A percentile compares a stretch with the other conserved stretches of the same genome.
These are phyloP conservation scores for Palythoa heliodiscus DNA, from an alignment of 92 coral and sea anemone genomes.

Conservation along the genomic window DNA sequence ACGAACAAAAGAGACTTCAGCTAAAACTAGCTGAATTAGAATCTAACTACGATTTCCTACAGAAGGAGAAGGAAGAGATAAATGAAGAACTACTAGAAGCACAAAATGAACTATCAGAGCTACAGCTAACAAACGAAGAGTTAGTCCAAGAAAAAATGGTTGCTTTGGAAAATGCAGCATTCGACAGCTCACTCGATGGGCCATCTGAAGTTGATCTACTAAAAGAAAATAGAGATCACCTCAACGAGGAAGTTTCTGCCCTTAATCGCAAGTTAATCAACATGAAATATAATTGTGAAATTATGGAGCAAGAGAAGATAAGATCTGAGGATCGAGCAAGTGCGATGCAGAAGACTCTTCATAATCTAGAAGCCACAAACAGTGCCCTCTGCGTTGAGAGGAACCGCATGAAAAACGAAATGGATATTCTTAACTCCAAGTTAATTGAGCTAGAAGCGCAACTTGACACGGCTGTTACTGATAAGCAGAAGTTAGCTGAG, in stretches of 20 bases:
- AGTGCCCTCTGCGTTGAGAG: conserved; percentile 70
- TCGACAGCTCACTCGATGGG: conserved; percentile 55
- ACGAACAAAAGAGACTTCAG: conserved; percentile 72
- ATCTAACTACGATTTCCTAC: conserved; percentile 64
- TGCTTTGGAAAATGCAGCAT: conserved; percentile 60
- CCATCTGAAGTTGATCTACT: conserved; percentile 67
- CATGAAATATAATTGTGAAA: conserved; percentile 74
- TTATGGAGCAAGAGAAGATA: conserved; percentile 74
- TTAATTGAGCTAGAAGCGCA: conserved; percentile 82
- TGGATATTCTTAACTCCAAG: conserved; percentile 71
- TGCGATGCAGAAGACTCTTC: conserved; percentile 66
- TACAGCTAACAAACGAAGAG: conserved; percentile 58
- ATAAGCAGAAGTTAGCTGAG: conserved; percentile 55
- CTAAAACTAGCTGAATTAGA: conserved; percentile 78
- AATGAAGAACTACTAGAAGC: conserved; percentile 70
- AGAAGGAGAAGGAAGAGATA: conserved; percentile 89
- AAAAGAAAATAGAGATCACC: conserved; percentile 83
- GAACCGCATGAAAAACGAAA: conserved; percentile 78
- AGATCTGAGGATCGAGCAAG: conserved; percentile 61
- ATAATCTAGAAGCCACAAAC: conserved; percentile 68
- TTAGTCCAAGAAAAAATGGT: conserved; percentile 57
- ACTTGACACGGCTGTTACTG: conserved; percentile 74
- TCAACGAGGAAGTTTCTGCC: conserved; percentile 75
- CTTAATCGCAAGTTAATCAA: conserved; percentile 71
- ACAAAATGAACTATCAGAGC: conserved; percentile 75